These are phyloP conservation scores for Platycheirus rosarum DNA, from an alignment of 2,888 invertebrate species.

Conservation along the genomic window DNA sequence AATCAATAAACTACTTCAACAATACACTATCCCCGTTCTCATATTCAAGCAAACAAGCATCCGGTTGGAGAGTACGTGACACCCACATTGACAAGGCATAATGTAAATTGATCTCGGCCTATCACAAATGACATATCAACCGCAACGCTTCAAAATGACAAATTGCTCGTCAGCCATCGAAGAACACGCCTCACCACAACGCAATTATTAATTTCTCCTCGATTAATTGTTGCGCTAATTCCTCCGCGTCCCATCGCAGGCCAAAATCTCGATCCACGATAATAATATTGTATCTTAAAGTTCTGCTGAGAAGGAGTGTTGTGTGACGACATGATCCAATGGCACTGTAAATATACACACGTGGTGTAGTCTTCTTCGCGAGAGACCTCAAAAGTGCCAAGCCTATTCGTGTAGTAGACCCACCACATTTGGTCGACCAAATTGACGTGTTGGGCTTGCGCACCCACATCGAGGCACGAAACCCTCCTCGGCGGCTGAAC, in stretches of 20 bases:
- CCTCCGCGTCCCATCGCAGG: slow-evolving; percentile 23
- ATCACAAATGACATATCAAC: slow-evolving; percentile 69
- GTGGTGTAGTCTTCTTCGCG: slow-evolving; percentile 40
- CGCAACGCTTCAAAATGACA: slow-evolving; percentile 65
- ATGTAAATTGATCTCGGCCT: slow-evolving; percentile 61
- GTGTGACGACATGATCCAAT: slow-evolving; percentile 26
- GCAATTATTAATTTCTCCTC: slow-evolving; percentile 69
- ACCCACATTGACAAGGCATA: slow-evolving; percentile 53
- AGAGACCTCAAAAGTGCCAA: slow-evolving; percentile 37
- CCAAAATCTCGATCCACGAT: slow-evolving; percentile 37
- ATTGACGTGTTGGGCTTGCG: slow-evolving; percentile 34
- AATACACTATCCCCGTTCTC: too few species aligned
- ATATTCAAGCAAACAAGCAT: slow-evolving; percentile 23
- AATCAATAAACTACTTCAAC: too few species aligned
- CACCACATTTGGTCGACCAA: slow-evolving; percentile 37
- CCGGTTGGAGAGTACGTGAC: slow-evolving; percentile 43
- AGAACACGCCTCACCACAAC: slow-evolving; percentile 36
- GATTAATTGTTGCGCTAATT: slow-evolving; percentile 72
- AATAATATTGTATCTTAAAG: background rate
- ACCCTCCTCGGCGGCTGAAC: background rate
- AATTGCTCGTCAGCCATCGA: slow-evolving; percentile 57
- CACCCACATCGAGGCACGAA: slow-evolving; percentile 53
- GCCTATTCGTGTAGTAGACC: slow-evolving; percentile 30
- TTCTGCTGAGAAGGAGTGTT: slow-evolving; percentile 49
- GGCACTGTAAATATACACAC: slow-evolving; percentile 6